Evolutionary conservation across 2,113 vertebrate species (phyloP).

Genomic region (Crypturellus undulatus): DNA sequence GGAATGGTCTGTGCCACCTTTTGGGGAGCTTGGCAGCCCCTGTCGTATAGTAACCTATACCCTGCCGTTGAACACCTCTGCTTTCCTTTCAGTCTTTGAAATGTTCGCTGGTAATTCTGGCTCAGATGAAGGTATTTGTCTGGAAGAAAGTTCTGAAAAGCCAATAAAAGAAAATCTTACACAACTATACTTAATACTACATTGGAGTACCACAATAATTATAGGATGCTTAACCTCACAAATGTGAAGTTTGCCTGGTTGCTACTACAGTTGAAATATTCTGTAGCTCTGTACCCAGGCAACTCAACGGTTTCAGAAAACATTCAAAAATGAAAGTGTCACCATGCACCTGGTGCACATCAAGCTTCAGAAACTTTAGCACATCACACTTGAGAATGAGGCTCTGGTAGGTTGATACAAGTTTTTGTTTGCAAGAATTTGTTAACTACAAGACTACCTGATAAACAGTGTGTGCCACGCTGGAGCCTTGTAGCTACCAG

Average conservation of each 20-base stretch:
- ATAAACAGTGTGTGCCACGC: not conserved
- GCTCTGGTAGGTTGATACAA: accelerated
- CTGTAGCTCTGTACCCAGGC: not conserved
- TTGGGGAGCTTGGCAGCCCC: constrained; percentile 32
- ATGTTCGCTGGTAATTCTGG: not conserved
- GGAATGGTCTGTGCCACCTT: not conserved
- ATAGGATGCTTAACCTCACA: not conserved
- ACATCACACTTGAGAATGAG: not conserved
- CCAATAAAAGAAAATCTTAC: not conserved
- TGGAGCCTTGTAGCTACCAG: not conserved
- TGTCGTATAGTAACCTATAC: constrained; percentile 14
- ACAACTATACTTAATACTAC: not conserved
- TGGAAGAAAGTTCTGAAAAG: constrained; percentile 15
- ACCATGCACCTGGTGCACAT: not conserved
- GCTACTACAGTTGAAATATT: not conserved
- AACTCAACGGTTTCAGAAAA: not conserved
- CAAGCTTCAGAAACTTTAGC: no score
- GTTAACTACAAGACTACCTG: not conserved
- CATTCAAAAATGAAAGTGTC: not conserved
- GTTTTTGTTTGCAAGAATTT: not conserved
- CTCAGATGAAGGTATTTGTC: not conserved
- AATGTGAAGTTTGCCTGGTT: not conserved
- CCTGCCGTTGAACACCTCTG: constrained; percentile 55
- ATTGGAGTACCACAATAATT: not conserved
- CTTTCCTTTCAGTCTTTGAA: constrained; percentile 40